These are phyloP conservation scores for Boulengeromyrus knoepffleri DNA, from an alignment of 2,113 vertebrate genomes.

Conservation along the genomic window DNA sequence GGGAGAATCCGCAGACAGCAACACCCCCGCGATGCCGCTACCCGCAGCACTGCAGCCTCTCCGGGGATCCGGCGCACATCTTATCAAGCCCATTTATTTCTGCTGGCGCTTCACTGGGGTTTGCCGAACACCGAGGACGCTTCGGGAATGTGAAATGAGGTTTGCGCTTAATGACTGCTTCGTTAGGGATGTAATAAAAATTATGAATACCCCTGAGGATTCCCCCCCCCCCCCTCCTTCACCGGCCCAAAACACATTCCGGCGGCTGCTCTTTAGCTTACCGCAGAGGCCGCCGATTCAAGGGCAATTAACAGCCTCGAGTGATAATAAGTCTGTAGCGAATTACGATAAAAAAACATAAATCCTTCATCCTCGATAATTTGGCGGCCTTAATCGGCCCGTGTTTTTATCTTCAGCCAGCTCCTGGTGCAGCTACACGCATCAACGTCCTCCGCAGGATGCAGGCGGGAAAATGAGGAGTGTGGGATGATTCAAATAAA, in stretches of 20 bases:
- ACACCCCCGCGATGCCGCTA: neutral
- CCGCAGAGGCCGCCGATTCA: slow-evolving; percentile 9
- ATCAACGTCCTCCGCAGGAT: neutral
- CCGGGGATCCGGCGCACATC: neutral
- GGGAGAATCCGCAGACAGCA: neutral
- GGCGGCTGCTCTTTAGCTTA: neutral
- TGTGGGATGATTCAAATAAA: neutral
- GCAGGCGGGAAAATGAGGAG: neutral
- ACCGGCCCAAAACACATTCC: slow-evolving; percentile 2
- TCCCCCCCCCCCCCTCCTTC: neutral
- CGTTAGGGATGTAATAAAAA: slow-evolving; percentile 13
- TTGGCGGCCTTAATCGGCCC: neutral
- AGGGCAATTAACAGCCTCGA: slow-evolving; percentile 11
- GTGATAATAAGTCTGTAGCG: slow-evolving; percentile 14
- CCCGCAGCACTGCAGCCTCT: neutral
- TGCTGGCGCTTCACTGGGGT: neutral
- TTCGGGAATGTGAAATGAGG: neutral
- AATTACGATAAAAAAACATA: slow-evolving; percentile 16
- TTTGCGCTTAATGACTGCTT: slow-evolving; percentile 5
- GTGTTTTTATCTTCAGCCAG: neutral
- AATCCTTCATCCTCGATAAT: slow-evolving; percentile 6
- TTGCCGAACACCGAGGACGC: neutral
- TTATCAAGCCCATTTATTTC: slow-evolving; percentile 7
- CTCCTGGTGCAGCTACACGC: neutral
- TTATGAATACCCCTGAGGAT: neutral